Evolutionary conservation across 1,140 invertebrate genomes (phyloP).

Genomic region (Trichonephila inaurata): DNA sequence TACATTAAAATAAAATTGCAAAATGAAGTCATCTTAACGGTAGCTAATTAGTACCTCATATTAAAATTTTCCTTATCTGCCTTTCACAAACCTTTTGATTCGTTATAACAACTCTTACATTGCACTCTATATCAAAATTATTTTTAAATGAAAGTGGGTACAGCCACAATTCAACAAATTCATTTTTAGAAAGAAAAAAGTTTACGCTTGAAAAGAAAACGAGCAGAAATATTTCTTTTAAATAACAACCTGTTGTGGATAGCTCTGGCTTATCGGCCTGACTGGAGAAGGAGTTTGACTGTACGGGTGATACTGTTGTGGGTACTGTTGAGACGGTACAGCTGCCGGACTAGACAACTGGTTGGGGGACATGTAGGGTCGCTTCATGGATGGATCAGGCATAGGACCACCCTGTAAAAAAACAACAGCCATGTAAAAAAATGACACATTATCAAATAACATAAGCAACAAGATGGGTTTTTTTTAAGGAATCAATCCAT

Average conservation of each 20-base stretch:
- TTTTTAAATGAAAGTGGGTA: no score
- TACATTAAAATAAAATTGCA: no score
- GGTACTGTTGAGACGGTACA: conserved; percentile 49
- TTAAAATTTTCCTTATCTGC: no score
- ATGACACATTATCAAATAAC: background rate
- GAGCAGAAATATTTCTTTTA: no score
- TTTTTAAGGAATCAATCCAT: background rate
- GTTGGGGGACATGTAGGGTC: conserved; percentile 51
- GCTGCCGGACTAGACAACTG: conserved; percentile 52
- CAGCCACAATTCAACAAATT: no score
- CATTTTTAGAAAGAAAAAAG: no score
- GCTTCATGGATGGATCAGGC: conserved; percentile 70
- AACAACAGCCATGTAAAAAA: background rate
- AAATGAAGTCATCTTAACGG: no score
- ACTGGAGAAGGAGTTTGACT: conserved; percentile 55
- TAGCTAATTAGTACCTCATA: no score
- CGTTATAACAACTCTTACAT: no score
- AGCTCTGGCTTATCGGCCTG: conserved; percentile 52
- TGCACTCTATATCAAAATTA: no score
- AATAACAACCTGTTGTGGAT: conserved; percentile 53
- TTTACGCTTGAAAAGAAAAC: no score
- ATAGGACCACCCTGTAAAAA: conserved; percentile 57
- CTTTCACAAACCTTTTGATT: no score
- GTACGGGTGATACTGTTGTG: conserved; percentile 67
- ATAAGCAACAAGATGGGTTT: background rate